These are phyloP conservation scores for Meganola albula DNA, from an alignment of 2,888 invertebrate species.

Conservation along the genomic window DNA sequence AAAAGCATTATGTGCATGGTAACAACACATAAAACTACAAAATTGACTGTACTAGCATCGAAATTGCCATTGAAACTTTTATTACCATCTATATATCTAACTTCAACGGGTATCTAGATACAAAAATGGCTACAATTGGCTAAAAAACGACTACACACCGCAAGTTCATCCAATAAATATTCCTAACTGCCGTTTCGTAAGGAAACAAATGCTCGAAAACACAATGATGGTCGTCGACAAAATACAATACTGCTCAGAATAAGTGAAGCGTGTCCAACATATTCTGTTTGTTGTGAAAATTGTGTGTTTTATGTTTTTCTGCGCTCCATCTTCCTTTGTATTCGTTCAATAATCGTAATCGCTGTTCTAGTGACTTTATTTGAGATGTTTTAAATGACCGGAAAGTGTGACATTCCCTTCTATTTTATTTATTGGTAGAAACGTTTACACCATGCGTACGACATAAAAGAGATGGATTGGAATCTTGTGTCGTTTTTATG, in stretches of 20 bases:
- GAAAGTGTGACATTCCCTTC: slow-evolving; percentile 14
- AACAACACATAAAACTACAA: slow-evolving; percentile 25
- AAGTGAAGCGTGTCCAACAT: slow-evolving; percentile 68
- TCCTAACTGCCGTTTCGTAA: slow-evolving; percentile 71
- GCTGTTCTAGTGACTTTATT: slow-evolving; percentile 21
- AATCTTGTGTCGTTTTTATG: too few relatives aligned
- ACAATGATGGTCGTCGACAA: slow-evolving; percentile 63
- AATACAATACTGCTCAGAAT: slow-evolving; percentile 64
- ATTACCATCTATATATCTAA: slow-evolving; percentile 48
- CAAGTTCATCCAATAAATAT: slow-evolving; percentile 75
- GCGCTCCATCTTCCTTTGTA: slow-evolving; percentile 41
- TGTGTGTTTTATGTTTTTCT: slow-evolving; percentile 56
- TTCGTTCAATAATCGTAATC: slow-evolving; percentile 45
- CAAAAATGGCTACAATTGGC: slow-evolving; percentile 64
- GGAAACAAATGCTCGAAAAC: slow-evolving; percentile 73
- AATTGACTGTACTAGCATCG: slow-evolving; percentile 32
- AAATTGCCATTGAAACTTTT: slow-evolving; percentile 51
- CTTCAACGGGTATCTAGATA: slow-evolving; percentile 30
- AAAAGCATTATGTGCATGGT: too few relatives aligned
- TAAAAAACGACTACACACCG: slow-evolving; percentile 67
- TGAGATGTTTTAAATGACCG: slow-evolving; percentile 23
- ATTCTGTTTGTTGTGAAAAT: slow-evolving; percentile 65
- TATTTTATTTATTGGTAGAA: too few relatives aligned
- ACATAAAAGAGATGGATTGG: slow-evolving; percentile 7
- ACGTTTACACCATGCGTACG: not conserved